Conservation (phyloP, 2,888 invertebrate genomes). For the Dryobota labecula region DNA sequence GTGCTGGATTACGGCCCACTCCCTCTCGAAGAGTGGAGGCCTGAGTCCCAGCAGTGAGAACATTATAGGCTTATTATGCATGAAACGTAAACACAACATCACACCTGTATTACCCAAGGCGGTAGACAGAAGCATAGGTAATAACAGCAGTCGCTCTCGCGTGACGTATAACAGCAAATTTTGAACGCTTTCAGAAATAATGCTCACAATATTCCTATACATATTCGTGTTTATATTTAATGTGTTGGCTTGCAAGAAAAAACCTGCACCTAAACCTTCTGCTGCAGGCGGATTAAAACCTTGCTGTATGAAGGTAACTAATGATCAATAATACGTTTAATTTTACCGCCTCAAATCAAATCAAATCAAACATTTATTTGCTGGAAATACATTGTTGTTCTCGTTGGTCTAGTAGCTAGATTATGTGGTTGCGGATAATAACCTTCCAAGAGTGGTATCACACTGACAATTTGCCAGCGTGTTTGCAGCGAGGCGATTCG, state of each 20-base stretch:
- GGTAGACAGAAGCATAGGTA: background rate
- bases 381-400: background rate
- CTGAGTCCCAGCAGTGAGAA: too few species aligned
- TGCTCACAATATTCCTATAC: constrained; percentile 9
- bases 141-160: background rate
- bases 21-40: too few species aligned
- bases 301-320: constrained; percentile 18
- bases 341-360: background rate
- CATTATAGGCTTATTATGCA: too few species aligned
- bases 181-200: constrained; percentile 29
- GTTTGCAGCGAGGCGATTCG: background rate
- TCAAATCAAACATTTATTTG: background rate
- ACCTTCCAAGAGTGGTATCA: background rate
- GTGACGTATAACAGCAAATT: background rate
- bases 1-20: too few species aligned
- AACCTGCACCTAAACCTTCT: background rate
- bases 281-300: background rate
- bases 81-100: too few species aligned
- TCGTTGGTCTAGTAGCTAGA: background rate
- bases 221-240: constrained; percentile 10
- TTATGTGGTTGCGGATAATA: background rate
- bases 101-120: background rate
- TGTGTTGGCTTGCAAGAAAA: constrained; percentile 36
- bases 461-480: background rate
- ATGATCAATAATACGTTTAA: background rate